A percentile compares a stretch with the other conserved stretches of the same genome.
Evolutionary conservation across 2,888 invertebrate genomes (phyloP).

Genomic region (Drosophila testacea): DNA sequence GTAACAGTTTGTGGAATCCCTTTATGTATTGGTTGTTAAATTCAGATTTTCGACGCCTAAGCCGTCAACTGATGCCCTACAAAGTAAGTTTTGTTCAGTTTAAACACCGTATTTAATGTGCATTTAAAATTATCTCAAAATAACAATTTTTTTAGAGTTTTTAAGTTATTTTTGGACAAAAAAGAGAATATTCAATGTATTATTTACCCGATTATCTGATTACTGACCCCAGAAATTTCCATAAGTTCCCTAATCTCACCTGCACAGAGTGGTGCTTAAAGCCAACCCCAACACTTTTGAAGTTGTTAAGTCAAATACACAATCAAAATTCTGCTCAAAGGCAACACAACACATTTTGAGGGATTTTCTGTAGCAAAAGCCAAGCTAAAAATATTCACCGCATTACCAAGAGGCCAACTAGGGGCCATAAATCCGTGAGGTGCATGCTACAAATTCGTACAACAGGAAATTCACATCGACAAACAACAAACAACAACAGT

Average conservation of each 20-base stretch:
- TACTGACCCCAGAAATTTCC: conserved; percentile 10
- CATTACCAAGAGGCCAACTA: background rate
- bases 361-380: conserved; percentile 22
- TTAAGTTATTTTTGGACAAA: background rate
- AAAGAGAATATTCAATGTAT: background rate
- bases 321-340: conserved; percentile 35
- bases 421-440: conserved; percentile 59
- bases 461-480: conserved; percentile 23
- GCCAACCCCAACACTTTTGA: conserved; percentile 3
- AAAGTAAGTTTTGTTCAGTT: conserved; percentile 87
- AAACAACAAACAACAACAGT: conserved; percentile 41
- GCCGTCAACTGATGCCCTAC: conserved; percentile 90
- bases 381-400: conserved; percentile 20
- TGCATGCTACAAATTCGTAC: conserved; percentile 39
- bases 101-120: background rate
- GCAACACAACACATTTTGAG: conserved; percentile 15
- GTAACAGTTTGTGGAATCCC: conserved; percentile 96
- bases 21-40: conserved; percentile 95
- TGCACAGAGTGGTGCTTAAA: background rate
- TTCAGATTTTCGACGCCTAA: conserved; percentile 93
- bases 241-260: background rate
- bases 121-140: no score
- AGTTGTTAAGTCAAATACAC: conserved; percentile 27
- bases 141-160: background rate
- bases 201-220: conserved; percentile 7